A percentile compares a stretch with the other conserved stretches of the same genome.
Conservation (phyloP, 2,888 invertebrate species). For the Acleris holmiana region DNA sequence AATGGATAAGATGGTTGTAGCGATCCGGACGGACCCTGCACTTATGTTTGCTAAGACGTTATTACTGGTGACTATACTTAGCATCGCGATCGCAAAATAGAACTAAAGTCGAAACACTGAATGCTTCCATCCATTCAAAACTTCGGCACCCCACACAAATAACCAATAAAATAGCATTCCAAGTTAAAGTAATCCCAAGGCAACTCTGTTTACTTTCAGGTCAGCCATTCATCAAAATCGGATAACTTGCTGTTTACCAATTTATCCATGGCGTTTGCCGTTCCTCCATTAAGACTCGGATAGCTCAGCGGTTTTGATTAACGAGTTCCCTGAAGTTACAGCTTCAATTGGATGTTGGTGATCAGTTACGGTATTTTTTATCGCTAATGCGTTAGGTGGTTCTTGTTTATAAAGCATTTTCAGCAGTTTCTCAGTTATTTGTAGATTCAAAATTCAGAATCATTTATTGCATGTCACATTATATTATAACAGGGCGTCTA, state of each 20-base stretch:
- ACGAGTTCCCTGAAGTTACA: conserved; percentile 31
- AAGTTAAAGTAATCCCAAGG: conserved; percentile 14
- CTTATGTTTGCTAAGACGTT: too few species aligned
- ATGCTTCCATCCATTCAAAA: neutral
- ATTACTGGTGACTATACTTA: too few species aligned
- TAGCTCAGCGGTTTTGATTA: conserved; percentile 37
- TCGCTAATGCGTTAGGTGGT: conserved; percentile 3
- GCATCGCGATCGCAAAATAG: too few species aligned
- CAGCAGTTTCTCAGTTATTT: too few species aligned
- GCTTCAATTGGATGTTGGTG: conserved; percentile 12
- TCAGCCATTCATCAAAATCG: conserved; percentile 33
- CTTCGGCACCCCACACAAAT: conserved; percentile 4
- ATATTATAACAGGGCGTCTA: too few species aligned
- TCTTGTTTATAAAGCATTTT: neutral
- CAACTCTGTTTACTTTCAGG: conserved; percentile 31
- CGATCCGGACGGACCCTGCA: too few species aligned
- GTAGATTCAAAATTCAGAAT: too few species aligned
- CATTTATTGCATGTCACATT: too few species aligned
- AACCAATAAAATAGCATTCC: conserved; percentile 13
- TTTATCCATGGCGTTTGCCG: conserved; percentile 35
- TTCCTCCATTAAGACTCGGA: conserved; percentile 32
- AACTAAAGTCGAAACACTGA: too few species aligned
- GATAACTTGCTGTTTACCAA: conserved; percentile 31
- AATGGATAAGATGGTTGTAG: too few species aligned
- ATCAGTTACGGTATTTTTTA: conserved; percentile 8